A percentile compares a stretch with the other conserved stretches of the same genome.
These are phyloP conservation scores for Delia radicum DNA, from an alignment of 1,140 invertebrate species.

Conservation along the genomic window DNA sequence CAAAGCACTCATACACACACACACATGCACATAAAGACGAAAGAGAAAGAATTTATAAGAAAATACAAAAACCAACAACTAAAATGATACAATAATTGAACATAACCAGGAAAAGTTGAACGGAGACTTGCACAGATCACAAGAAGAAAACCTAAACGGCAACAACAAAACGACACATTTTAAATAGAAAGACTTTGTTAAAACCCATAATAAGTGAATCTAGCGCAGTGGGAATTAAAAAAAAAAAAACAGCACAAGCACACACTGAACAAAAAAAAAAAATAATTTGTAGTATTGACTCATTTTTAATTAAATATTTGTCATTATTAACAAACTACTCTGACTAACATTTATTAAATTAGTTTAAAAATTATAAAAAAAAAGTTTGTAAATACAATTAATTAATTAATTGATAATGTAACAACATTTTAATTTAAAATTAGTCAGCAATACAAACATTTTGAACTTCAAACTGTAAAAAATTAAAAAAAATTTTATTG, in stretches of 20 bases:
- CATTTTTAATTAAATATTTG: too few relatives aligned
- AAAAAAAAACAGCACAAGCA: neutral
- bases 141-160: neutral
- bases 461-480: too few relatives aligned
- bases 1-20: neutral
- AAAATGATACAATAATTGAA: neutral
- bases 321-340: too few relatives aligned
- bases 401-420: too few relatives aligned
- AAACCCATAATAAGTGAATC: neutral
- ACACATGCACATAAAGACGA: neutral
- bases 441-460: too few relatives aligned
- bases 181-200: neutral
- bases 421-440: too few relatives aligned
- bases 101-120: neutral
- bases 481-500: too few relatives aligned
- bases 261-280: too few relatives aligned
- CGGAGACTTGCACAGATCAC: neutral
- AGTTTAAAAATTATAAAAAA: too few relatives aligned
- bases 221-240: neutral
- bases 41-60: neutral
- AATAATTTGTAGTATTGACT: too few relatives aligned
- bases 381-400: too few relatives aligned
- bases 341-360: too few relatives aligned
- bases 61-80: neutral
- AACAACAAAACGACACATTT: neutral